These are phyloP conservation scores for Drosophila siamana DNA, from an alignment of 2,888 invertebrate genomes.

Conservation along the genomic window DNA sequence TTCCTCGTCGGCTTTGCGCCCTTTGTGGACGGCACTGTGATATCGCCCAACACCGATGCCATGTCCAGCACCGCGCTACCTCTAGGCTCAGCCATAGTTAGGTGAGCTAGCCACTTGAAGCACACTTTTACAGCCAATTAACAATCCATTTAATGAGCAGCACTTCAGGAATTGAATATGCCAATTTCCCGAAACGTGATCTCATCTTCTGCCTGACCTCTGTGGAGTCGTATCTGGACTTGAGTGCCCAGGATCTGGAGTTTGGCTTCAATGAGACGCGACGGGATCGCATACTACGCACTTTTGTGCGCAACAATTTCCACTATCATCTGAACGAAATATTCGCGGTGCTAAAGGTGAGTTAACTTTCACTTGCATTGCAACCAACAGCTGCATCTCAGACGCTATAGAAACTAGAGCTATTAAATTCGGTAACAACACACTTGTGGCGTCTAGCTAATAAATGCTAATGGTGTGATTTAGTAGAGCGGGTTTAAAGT, in stretches of 20 bases:
- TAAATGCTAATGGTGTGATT: too few relatives aligned
- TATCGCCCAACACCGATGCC: conserved; percentile 87
- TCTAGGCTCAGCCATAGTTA: conserved; percentile 85
- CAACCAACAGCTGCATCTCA: neutral
- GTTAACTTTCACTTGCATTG: neutral
- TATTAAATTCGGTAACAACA: neutral
- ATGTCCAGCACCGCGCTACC: conserved; percentile 83
- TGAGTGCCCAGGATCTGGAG: conserved; percentile 93
- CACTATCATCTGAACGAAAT: conserved; percentile 98
- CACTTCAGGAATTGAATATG: conserved; percentile 91
- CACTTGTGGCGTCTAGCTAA: neutral
- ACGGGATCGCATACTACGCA: conserved; percentile 94
- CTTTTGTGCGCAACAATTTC: conserved; percentile 97
- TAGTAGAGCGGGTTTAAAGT: too few relatives aligned
- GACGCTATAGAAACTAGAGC: neutral
- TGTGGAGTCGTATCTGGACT: conserved; percentile 92
- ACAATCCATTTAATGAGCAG: conserved; percentile 52
- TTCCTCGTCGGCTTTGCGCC: conserved; percentile 97
- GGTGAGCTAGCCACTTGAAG: conserved; percentile 83
- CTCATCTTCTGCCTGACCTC: conserved; percentile 94
- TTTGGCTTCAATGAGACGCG: conserved; percentile 96
- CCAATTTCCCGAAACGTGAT: conserved; percentile 93
- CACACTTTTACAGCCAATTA: neutral
- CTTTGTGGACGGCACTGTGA: conserved; percentile 95
- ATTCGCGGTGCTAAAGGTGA: conserved; percentile 92